phyloP scores from a whole-genome alignment of 2,113 vertebrate species.

The Lepus americanus region DNA sequence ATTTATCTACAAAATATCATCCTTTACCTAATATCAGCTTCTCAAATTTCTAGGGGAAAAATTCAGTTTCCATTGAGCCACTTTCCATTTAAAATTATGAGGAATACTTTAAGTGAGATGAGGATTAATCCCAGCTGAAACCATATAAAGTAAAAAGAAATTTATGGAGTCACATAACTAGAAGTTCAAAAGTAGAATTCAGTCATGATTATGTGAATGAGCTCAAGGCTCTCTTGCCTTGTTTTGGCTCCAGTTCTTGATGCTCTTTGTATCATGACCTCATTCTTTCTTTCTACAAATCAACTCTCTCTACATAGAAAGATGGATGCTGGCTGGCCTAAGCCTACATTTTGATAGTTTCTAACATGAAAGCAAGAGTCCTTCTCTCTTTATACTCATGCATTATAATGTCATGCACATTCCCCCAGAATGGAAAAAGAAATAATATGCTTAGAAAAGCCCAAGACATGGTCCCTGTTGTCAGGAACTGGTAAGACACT shows the following conservation, averaged over 20 bases:
- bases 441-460: neutral
- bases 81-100: conserved; percentile 23
- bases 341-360: neutral
- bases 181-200: neutral
- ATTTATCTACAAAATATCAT: neutral
- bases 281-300: neutral
- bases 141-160: neutral
- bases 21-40: conserved; percentile 15
- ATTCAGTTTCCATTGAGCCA: neutral
- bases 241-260: neutral
- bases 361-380: neutral
- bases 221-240: neutral
- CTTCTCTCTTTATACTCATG: neutral
- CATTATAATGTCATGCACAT: neutral
- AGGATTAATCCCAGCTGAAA: neutral
- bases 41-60: neutral
- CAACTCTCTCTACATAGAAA: neutral
- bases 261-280: neutral
- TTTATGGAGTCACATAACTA: neutral
- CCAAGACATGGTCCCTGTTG: neutral
- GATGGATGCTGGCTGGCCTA: neutral
- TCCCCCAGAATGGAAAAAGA: neutral
- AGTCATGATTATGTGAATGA: neutral
- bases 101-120: neutral
- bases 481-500: neutral